Conservation (phyloP, 2,797 vertebrate genomes). For the Megalops cyprinoides region DNA sequence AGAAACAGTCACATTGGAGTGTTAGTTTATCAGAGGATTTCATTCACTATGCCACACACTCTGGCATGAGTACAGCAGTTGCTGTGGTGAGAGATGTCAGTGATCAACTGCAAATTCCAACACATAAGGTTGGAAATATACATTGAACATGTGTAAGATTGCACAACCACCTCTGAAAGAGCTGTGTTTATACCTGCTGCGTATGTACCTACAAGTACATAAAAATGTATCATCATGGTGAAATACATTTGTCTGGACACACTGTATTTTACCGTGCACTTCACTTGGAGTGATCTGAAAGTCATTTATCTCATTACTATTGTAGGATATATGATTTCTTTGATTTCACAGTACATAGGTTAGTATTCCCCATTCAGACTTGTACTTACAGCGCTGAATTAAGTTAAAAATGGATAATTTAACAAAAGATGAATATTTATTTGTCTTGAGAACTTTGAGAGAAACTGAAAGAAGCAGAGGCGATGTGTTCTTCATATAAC, state of each 20-base stretch:
- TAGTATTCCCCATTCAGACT: neutral
- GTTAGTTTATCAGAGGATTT: no score
- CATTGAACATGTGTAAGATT: neutral
- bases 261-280: no score
- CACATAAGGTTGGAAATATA: neutral
- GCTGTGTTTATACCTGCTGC: neutral
- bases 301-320: neutral
- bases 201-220: neutral
- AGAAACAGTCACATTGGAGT: no score
- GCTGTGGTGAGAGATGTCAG: no score
- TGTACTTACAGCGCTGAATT: neutral
- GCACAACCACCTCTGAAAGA: neutral
- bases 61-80: no score
- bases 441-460: neutral
- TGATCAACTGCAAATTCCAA: no score
- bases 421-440: conserved; percentile 11
- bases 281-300: no score
- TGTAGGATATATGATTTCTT: neutral
- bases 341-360: neutral
- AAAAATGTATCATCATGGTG: neutral
- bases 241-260: no score
- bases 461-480: neutral
- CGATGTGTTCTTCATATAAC: neutral
- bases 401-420: neutral
- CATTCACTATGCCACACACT: no score